Evolutionary conservation across 1,140 invertebrate species (phyloP), one percentile per base, ranked within the genome.

Genomic region (Teleogryllus occipitalis): DNA sequence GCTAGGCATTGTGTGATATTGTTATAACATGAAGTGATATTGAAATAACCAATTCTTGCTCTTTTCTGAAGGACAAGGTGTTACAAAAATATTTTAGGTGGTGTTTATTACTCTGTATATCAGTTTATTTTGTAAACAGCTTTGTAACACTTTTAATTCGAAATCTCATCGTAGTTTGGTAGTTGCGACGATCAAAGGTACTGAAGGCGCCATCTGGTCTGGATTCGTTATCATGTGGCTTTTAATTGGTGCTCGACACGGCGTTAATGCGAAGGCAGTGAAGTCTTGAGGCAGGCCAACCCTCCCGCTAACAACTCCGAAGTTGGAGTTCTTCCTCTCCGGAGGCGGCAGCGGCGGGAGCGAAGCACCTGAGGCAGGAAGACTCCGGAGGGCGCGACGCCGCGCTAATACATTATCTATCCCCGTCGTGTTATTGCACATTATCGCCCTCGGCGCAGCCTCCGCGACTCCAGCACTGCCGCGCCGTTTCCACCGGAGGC

Each of bases 381-480:
- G 10, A 65, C 54, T 2, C 2, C 2, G 10, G 54, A 65, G 54
- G 18, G 54, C 10, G 54, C 10, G 54, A 18, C 54, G 18, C 18
- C 54, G 54, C 18, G 1, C 54, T 65, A 65, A 65, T 65, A 65
- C 54, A 14, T 65, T 65, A 65, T 65, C 54, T 65, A 18, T 65
- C 54, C 54, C 54, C 54, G 54, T 65, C 54, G 54, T 65, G 54
- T 65, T 65, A 65, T 65, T 65, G 54, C 54, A 65, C 54, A 65
- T 65, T 65, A 65, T 65, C 54, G 54, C 54, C 18, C 54, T 65
- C 54, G 10, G 54, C 18, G 18, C 54, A 7, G 2, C 18, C 54
- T 65, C 54, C 2, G 54, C 18, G 18, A 14, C 54, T 39, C 27
- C 27, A 39, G 1, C 27, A 2, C 54, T 65, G 54, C 54, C 10